phyloP scores from a whole-genome alignment of 2,888 invertebrate genomes.

The Calephelis perditalis region DNA sequence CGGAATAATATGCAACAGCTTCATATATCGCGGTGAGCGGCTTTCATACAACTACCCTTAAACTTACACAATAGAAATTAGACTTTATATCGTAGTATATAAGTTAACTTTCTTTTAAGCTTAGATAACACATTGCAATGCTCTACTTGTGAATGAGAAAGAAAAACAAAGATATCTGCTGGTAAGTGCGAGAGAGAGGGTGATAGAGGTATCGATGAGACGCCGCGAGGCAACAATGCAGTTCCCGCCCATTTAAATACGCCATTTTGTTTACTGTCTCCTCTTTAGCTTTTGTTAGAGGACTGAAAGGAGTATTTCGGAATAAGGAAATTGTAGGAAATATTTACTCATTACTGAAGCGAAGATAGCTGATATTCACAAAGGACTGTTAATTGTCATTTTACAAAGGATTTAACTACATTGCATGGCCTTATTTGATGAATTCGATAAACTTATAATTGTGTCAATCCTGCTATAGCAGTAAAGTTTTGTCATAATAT shows the following conservation, averaged over 20 bases:
- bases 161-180: conserved; percentile 57
- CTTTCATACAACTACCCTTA: conserved; percentile 36
- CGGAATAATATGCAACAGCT: conserved; percentile 60
- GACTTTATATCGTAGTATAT: conserved; percentile 29
- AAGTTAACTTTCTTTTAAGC: conserved; percentile 31
- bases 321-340: conserved; percentile 71
- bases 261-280: conserved; percentile 77
- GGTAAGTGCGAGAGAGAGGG: conserved; percentile 51
- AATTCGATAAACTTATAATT: too few relatives aligned
- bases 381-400: conserved; percentile 11
- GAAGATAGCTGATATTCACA: conserved; percentile 14
- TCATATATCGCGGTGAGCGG: conserved; percentile 49
- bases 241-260: conserved; percentile 77
- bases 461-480: too few relatives aligned
- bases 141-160: conserved; percentile 40
- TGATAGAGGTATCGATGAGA: conserved; percentile 44
- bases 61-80: conserved; percentile 27
- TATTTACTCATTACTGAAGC: conserved; percentile 56
- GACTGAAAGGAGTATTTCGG: conserved; percentile 63
- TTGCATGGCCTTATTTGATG: neutral
- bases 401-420: neutral
- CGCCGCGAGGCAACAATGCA: conserved; percentile 59
- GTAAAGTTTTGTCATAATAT: too few relatives aligned
- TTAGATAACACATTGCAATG: conserved; percentile 39
- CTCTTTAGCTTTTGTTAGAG: conserved; percentile 61